A percentile compares a stretch with the other conserved stretches of the same genome.
Conservation (phyloP, 1,140 invertebrate species). For the Rhopalosiphum maidis region DNA sequence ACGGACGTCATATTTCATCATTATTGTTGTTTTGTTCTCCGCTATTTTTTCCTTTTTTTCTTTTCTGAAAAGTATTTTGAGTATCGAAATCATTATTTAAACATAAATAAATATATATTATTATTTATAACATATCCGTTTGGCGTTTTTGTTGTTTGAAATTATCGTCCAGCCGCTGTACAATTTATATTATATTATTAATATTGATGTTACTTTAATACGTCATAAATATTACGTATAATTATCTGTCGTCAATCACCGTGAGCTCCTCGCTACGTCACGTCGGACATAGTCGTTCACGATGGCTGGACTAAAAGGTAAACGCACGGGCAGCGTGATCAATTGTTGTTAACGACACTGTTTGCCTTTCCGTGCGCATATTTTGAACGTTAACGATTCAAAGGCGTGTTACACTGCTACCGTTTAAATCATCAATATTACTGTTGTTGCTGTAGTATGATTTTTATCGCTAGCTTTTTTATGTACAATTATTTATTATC, state of each 20-base stretch:
- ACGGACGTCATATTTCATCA: not conserved
- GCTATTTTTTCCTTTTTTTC: not conserved
- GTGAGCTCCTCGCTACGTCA: not conserved
- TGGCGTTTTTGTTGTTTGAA: not conserved
- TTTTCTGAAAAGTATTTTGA: not conserved
- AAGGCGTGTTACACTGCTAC: too few relatives aligned
- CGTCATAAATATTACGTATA: not conserved
- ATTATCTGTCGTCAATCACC: not conserved
- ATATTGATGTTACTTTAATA: not conserved
- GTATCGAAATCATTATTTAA: not conserved
- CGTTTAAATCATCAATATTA: not conserved
- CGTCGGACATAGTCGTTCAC: not conserved
- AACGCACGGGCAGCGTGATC: not conserved
- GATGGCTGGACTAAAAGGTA: constrained; percentile 56
- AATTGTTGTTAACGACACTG: not conserved
- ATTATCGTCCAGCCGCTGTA: not conserved
- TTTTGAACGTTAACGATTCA: not conserved
- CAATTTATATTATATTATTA: not conserved
- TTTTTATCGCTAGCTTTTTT: not conserved
- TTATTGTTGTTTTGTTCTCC: not conserved
- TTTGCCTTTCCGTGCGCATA: not conserved
- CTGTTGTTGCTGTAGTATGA: not conserved
- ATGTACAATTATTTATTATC: not conserved
- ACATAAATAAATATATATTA: not conserved
- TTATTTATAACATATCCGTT: not conserved